Base-by-base conservation (phyloP, 1,140 invertebrate genomes). In the Drosophila parabipectinata region DNA sequence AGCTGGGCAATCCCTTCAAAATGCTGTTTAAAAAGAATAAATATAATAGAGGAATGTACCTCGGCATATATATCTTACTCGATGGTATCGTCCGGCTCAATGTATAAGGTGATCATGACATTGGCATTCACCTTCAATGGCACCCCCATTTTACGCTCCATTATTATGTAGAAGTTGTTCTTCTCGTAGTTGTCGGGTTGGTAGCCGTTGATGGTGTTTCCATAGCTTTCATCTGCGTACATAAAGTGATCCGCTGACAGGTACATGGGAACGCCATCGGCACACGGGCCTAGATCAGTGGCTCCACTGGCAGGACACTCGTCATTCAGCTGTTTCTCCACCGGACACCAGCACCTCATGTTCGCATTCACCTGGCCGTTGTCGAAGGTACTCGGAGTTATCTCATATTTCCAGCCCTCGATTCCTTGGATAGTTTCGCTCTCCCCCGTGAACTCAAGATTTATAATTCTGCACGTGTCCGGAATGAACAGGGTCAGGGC, bases 191-290 rank as follows among this genome's bases (percentile, higher is more conserved):
- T 90, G 14, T 44, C 41, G 0, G 97, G 97, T 0, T 92, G 63
- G 91, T 97, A 92, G 50, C 97, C 97, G 1, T 92, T 89, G 4
- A 98, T 94, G 3, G 92, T 91, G 1, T 94, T 69, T 6, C 83
- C 72, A 53, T 97, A 95, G 69, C 92, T 94, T 0, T 94, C 92
- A 91, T 98, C 96, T 0, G 95, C 96, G 64, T 95, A 92, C 89
- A 96, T 95, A 92, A 98, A 98, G 92, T 98, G 97, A 0, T 97
- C 97, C 56, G 95, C 95, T 1, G 97, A 97, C 15, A 97, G 91
- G 78, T 95, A 97, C 15, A 96, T 95, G 0, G 97, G 97, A 5
- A 96, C 95, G 6, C 95, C 95, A 59, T 92, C 95, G 75, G 94
- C 94, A 73, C 95, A 96, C 1, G 93, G 92, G 0, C 94, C 94